phyloP scores from a whole-genome alignment of 2,113 vertebrate species.

The Spea bombifrons region DNA sequence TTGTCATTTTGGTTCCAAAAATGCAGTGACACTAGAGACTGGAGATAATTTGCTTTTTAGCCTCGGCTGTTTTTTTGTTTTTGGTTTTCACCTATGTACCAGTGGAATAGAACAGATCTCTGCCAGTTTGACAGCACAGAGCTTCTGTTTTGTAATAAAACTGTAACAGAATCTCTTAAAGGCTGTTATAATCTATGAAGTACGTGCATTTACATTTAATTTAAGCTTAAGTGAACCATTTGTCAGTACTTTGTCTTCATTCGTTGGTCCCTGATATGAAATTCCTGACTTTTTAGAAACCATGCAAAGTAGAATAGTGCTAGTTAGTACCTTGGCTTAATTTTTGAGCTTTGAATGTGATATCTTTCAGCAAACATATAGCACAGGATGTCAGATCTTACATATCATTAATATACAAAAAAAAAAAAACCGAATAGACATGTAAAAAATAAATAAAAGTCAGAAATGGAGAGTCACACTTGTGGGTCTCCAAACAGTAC shows the following conservation, averaged over 20 bases:
- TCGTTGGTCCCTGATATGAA: background rate
- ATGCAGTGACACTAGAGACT: background rate
- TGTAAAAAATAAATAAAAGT: too few relatives aligned
- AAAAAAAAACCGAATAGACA: too few relatives aligned
- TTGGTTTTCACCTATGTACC: background rate
- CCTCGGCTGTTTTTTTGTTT: background rate
- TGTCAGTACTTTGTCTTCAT: background rate
- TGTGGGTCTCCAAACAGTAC: too few relatives aligned
- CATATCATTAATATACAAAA: too few relatives aligned
- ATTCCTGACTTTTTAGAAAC: background rate
- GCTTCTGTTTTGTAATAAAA: background rate
- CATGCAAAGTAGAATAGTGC: background rate
- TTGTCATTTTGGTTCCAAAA: constrained; percentile 4
- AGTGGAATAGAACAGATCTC: background rate
- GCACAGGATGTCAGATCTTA: too few relatives aligned
- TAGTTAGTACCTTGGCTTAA: background rate
- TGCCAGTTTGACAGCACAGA: background rate
- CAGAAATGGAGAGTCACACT: too few relatives aligned
- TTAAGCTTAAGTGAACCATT: background rate
- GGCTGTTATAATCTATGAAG: background rate
- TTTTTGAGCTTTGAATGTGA: background rate
- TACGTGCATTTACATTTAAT: background rate
- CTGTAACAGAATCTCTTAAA: background rate
- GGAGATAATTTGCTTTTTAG: background rate
- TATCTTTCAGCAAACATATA: background rate